phyloP scores from a whole-genome alignment of 2,113 vertebrate species.

The Forbesichthys agassizii region DNA sequence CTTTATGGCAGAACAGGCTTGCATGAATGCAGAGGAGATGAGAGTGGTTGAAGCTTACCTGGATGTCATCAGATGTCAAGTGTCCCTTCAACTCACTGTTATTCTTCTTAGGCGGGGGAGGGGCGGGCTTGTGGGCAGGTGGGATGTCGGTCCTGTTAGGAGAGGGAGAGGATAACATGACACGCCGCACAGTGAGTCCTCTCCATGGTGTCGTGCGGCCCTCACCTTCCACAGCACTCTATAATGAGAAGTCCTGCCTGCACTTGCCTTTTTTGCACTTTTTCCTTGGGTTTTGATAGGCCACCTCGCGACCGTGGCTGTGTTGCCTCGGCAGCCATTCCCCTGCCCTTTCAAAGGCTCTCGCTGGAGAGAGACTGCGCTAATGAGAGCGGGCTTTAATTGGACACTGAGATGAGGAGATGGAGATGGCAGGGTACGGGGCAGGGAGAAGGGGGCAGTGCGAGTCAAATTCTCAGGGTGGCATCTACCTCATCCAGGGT shows the following conservation, averaged over 20 bases:
- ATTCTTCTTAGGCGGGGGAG: constrained; percentile 82
- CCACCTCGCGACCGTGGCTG: constrained; percentile 66
- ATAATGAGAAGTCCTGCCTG: constrained; percentile 75
- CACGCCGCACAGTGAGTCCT: constrained; percentile 59
- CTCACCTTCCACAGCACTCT: constrained; percentile 67
- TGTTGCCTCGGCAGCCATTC: constrained; percentile 69
- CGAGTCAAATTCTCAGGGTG: constrained; percentile 64
- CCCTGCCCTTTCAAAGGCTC: constrained; percentile 75
- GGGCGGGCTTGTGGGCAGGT: constrained; percentile 84
- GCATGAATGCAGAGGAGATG: not conserved
- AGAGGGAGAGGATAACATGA: constrained; percentile 69
- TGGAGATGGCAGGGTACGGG: constrained; percentile 52
- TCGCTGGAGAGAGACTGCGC: constrained; percentile 72
- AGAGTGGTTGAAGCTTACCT: constrained; percentile 73
- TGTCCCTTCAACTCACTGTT: constrained; percentile 84
- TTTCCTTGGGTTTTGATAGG: constrained; percentile 71
- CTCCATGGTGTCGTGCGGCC: constrained; percentile 28
- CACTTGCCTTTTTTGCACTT: constrained; percentile 72
- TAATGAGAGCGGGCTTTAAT: constrained; percentile 76
- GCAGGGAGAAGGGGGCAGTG: constrained; percentile 66
- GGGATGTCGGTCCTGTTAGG: constrained; percentile 83
- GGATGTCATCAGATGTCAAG: constrained; percentile 86
- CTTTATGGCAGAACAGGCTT: not conserved
- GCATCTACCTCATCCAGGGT: constrained; percentile 47
- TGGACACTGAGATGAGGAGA: constrained; percentile 74